These are phyloP conservation scores for Anas capensis DNA, from an alignment of 2,797 vertebrate species.

Conservation along the genomic window DNA sequence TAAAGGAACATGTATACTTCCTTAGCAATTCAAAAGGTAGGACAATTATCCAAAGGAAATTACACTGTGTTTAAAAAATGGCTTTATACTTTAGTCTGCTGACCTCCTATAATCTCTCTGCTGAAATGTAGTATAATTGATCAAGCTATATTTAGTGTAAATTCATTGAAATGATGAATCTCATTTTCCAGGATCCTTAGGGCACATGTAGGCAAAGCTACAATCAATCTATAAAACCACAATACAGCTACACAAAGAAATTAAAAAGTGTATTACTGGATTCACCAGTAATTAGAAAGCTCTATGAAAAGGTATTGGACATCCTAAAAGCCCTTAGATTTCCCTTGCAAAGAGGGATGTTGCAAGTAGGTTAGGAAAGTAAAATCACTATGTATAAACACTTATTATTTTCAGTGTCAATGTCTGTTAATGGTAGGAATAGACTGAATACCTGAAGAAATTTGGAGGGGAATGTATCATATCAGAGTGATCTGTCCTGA, in stretches of 20 bases:
- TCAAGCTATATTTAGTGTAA: constrained; percentile 23
- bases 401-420: no score
- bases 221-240: constrained; percentile 33
- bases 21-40: constrained; percentile 1
- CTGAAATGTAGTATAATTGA: constrained; percentile 24
- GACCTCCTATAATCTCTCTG: constrained; percentile 7
- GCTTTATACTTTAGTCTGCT: not conserved
- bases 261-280: not conserved
- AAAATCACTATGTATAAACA: no score
- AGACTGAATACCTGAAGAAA: no score
- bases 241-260: constrained; percentile 43
- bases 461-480: no score
- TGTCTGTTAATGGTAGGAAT: no score
- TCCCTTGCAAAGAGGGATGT: no score
- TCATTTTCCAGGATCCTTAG: constrained; percentile 6
- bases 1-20: not conserved
- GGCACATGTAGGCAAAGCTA: not conserved
- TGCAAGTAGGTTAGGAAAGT: no score
- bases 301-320: not conserved
- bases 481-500: no score
- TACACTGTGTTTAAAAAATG: not conserved
- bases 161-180: constrained; percentile 43
- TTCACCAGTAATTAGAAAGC: constrained; percentile 7
- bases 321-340: not conserved
- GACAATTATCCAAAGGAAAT: constrained; percentile 37